Evolutionary conservation across 2,113 vertebrate species (phyloP), one percentile per base, ranked within the genome.

Genomic region (Phalacrocorax brasilianus): DNA sequence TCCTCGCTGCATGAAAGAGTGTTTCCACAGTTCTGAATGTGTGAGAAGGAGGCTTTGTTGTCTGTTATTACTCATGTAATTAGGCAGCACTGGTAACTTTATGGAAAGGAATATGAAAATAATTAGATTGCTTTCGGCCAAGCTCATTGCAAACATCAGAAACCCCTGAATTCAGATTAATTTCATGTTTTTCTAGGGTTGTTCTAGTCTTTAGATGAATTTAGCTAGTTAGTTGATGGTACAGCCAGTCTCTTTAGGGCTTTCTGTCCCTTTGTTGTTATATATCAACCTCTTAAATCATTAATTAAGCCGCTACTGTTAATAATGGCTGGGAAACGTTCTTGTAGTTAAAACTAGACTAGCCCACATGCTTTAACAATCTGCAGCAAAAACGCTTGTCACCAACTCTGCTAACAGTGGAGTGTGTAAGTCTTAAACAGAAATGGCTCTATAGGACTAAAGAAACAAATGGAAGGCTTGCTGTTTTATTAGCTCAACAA

Each of bases 31-130:
- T 27, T 91, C 76, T 92, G 83, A 62, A 26, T 62, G 45, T 79
- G 87, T 72, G 62, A 97, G 91, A 87, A 82, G 73, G 49, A 91
- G 80, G 53, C 77, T 95, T 95, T 95, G 91, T 97, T 91, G 81
- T 84, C 63, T 92, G 65, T 63, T 92, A 95, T 95, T 95, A 95
- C 82, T 89, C 82, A 91, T n/a, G 18, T 86, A 95, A 95, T 96
- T 95, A 96, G 71, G 61, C 90, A 82, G 74, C 73, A 75, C 74
- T 84, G 91, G 91, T 97, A 95, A 96, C 78, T 94, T 92, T 81
- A 92, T 56, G 75, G 91, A 92, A 93, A 96, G 32, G 67, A 95
- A 74, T 91, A 97, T 81, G 91, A 97, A 97, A 94, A 91, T 97
- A 77, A 91, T 91, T 67, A 78, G 45, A 28, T 83, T 94, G 80